Evolutionary conservation across 2,113 vertebrate species (phyloP).

Genomic region (Lamprologus ornatipinnis): DNA sequence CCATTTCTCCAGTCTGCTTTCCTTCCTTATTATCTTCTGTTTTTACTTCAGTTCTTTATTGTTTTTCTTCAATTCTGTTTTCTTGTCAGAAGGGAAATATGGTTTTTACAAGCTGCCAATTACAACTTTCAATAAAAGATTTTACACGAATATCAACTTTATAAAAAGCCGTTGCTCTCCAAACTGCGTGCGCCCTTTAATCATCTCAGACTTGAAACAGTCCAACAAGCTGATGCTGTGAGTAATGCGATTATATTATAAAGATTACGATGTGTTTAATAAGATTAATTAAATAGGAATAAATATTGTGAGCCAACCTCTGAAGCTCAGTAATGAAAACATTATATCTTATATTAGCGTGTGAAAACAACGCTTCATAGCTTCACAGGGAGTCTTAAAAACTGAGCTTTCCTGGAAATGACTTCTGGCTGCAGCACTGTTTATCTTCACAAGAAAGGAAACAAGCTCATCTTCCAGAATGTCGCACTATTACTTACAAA

Average conservation of each 20-base stretch:
- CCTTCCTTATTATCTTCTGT: background rate
- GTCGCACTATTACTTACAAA: accelerated
- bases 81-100: background rate
- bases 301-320: background rate
- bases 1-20: accelerated
- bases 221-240: accelerated
- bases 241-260: background rate
- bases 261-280: background rate
- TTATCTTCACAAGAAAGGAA: background rate
- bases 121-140: background rate
- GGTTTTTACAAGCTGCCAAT: background rate
- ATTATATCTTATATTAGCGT: background rate
- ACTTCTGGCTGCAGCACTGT: background rate
- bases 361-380: background rate
- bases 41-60: background rate
- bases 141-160: background rate
- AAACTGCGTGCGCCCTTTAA: accelerated
- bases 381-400: background rate
- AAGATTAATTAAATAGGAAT: background rate
- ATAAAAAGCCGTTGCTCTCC: accelerated
- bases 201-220: background rate
- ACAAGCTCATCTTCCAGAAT: background rate
- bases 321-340: background rate
- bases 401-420: background rate
- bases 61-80: background rate